Base-by-base conservation (phyloP, 30 jellyfish, hydroid and myxozoan genomes). In the Pseudorhiza aurosa region DNA sequence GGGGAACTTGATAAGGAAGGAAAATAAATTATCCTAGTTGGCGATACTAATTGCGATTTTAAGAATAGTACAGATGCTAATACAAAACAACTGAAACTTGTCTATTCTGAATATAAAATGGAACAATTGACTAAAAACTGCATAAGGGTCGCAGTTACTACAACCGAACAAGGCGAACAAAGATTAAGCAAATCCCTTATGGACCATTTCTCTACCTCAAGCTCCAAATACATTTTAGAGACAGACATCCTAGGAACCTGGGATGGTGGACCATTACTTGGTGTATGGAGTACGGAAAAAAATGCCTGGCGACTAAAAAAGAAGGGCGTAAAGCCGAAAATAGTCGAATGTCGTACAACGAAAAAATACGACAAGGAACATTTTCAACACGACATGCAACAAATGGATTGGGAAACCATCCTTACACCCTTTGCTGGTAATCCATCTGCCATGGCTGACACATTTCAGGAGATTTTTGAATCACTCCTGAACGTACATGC, bases 401-500 rank as follows among this genome's bases (percentile, higher is more conserved):
- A 74, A 33, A 51, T 49, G 28, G 75, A 74, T 33, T 74, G 87
- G 76, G 75, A 55, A 74, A 51, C 85, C 72, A 71, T 71, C 51
- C 85, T 47, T 71, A 19, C 50, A 55, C 78, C 71, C 85, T 45
- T 0, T 0, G 72, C 85, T 45, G 32, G 50, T 1, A 57, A 71
- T 8, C 85, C 72, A 45, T 42, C 56, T 71, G 69, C 50, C 56
- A 71, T 71, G 85, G 56, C 85, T 65, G 63, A 17, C 35, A 65
- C 80, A 65, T 65, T 65, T 65, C 80, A 65, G 65, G 75, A 65
- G 40, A 65, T 72, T 72, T 72, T 50, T 42, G 74, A 47, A 50
- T 72, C 75, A 75, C 68, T 72, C 28, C 51, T 72, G 86, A 72
- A 53, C 51, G 32, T 51, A 27, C 88, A 75, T 57, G 88, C 88